phyloP scores from a whole-genome alignment of 2,113 vertebrate species.

The Plotosus lineatus region DNA sequence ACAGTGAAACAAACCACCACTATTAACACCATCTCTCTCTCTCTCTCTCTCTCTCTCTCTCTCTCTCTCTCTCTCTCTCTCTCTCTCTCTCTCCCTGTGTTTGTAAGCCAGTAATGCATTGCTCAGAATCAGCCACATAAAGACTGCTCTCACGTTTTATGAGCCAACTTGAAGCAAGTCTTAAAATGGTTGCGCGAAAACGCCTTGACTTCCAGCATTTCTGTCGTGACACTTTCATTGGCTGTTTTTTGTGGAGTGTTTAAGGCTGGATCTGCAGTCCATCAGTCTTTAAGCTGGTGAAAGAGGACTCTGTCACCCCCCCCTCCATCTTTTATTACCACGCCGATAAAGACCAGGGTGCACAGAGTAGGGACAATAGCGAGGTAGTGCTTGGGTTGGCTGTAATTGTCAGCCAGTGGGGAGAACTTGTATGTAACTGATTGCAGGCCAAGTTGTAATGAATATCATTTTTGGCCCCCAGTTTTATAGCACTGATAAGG shows the following conservation, averaged over 20 bases:
- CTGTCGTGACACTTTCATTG: conserved; percentile 57
- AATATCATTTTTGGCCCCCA: conserved; percentile 81
- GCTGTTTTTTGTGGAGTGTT: conserved; percentile 49
- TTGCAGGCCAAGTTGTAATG: conserved; percentile 90
- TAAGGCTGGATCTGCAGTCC: conserved; percentile 52
- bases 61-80: not conserved
- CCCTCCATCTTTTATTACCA: conserved; percentile 69
- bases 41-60: not conserved
- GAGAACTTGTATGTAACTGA: conserved; percentile 87
- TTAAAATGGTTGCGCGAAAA: conserved; percentile 44
- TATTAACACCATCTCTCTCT: conserved; percentile 46
- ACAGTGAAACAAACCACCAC: conserved; percentile 42
- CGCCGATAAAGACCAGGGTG: conserved; percentile 75
- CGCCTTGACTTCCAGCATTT: conserved; percentile 42
- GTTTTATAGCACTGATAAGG: conserved; percentile 66
- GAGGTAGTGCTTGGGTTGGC: conserved; percentile 48
- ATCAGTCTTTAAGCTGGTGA: conserved; percentile 53
- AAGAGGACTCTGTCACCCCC: conserved; percentile 44
- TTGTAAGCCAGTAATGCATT: conserved; percentile 46
- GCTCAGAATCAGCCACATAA: conserved; percentile 42
- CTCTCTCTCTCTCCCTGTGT: conserved; percentile 9
- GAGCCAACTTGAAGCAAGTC: conserved; percentile 40
- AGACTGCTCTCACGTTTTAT: conserved; percentile 44
- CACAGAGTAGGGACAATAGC: conserved; percentile 63
- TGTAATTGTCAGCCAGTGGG: conserved; percentile 61